Conservation (phyloP, 1,140 invertebrate species). For the Leptinotarsa defecta region DNA sequence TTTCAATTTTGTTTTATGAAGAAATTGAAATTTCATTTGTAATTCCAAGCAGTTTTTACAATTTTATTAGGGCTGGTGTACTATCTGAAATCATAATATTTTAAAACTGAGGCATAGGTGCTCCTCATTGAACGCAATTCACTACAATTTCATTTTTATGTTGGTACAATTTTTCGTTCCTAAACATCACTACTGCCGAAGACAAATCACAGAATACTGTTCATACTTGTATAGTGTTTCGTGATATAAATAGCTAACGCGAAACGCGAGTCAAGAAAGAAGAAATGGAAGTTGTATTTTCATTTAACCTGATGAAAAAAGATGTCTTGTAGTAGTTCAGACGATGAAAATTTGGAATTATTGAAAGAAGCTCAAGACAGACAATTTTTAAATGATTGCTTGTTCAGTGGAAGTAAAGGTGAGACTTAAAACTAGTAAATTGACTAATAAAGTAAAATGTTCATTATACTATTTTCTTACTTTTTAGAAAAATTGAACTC, state of each 20-base stretch:
- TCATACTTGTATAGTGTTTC: too few relatives aligned
- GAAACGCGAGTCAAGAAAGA: background rate
- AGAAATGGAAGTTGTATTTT: background rate
- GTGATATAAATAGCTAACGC: background rate
- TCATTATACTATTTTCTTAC: background rate
- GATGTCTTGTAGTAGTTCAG: slow-evolving; percentile 40
- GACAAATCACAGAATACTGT: too few relatives aligned
- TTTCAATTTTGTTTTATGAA: too few relatives aligned
- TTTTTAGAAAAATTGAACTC: slow-evolving; percentile 12
- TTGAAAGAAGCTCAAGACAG: slow-evolving; percentile 40
- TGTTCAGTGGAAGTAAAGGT: slow-evolving; percentile 36
- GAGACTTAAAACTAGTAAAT: slow-evolving; percentile 10
- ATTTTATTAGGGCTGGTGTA: too few relatives aligned
- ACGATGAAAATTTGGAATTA: slow-evolving; percentile 42
- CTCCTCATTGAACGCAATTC: too few relatives aligned
- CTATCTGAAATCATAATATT: too few relatives aligned
- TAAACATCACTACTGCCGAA: too few relatives aligned
- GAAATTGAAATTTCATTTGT: too few relatives aligned
- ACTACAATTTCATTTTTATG: too few relatives aligned
- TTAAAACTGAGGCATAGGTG: too few relatives aligned
- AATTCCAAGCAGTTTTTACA: too few relatives aligned
- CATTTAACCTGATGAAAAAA: slow-evolving; percentile 22
- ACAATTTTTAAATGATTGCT: slow-evolving; percentile 40
- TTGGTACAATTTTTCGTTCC: too few relatives aligned
- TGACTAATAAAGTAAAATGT: background rate